A percentile compares a stretch with the other conserved stretches of the same genome.
These are phyloP conservation scores for Platycercus adscitus DNA, from an alignment of 2,113 vertebrate species.

Conservation along the genomic window DNA sequence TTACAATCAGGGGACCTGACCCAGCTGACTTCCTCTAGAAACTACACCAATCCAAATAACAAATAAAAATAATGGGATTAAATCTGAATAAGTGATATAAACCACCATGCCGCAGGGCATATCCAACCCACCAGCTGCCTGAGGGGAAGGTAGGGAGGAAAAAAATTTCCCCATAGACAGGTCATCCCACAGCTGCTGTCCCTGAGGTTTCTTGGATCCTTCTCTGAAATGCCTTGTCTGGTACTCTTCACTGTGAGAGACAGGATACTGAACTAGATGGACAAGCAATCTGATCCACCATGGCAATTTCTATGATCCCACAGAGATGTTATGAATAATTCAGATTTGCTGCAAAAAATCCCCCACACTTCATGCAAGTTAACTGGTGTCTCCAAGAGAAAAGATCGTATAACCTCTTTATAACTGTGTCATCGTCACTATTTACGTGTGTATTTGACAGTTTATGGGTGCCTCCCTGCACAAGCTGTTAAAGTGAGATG, in stretches of 20 bases:
- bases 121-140: constrained; percentile 37
- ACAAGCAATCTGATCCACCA: constrained; percentile 48
- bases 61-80: constrained; percentile 68
- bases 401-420: constrained; percentile 12
- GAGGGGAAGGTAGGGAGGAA: constrained; percentile 20
- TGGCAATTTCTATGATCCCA: constrained; percentile 53
- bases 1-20: constrained; percentile 47
- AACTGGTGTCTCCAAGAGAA: constrained; percentile 26
- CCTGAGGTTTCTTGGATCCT: constrained; percentile 35
- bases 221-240: constrained; percentile 54
- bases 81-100: constrained; percentile 34
- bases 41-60: constrained; percentile 39
- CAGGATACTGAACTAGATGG: constrained; percentile 14
- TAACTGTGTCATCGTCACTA: not conserved
- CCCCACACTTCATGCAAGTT: constrained; percentile 11
- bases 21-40: constrained; percentile 31
- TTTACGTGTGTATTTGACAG: constrained; percentile 17
- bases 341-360: constrained; percentile 36
- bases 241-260: constrained; percentile 30
- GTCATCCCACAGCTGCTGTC: constrained; percentile 24
- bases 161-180: constrained; percentile 12
- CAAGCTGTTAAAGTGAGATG: not conserved
- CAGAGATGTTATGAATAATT: constrained; percentile 55
- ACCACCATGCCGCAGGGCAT: constrained; percentile 46
- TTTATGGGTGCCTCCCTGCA: not conserved